Evolutionary conservation across 2,113 vertebrate species (phyloP).

Genomic region (Takifugu flavidus): DNA sequence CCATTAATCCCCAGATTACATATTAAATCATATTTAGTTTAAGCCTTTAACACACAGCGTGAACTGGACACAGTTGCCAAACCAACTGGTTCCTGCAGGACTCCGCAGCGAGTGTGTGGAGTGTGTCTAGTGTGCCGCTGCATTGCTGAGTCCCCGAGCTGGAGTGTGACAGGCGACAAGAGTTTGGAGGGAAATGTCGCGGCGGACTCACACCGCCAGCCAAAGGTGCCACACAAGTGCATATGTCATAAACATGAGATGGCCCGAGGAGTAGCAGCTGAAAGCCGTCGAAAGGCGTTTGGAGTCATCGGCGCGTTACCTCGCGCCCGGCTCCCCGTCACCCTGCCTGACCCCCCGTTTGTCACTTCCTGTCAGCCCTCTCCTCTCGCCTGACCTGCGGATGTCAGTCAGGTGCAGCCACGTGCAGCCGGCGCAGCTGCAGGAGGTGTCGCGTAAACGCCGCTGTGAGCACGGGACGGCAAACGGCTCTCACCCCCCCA

Average conservation of each 20-base stretch:
- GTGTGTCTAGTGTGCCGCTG: conserved; percentile 48
- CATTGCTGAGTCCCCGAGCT: conserved; percentile 47
- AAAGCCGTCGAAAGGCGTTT: conserved; percentile 59
- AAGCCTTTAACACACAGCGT: too few species aligned
- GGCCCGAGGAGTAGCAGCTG: conserved; percentile 67
- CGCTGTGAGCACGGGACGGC: conserved; percentile 30
- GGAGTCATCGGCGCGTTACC: conserved; percentile 47
- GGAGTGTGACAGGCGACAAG: conserved; percentile 54
- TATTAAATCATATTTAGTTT: too few species aligned
- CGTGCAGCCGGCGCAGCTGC: conserved; percentile 35
- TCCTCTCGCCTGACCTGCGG: conserved; percentile 47
- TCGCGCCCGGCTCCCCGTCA: conserved; percentile 28
- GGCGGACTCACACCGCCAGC: conserved; percentile 51
- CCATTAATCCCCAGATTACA: too few species aligned
- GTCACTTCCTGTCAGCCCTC: conserved; percentile 53
- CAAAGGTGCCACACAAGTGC: conserved; percentile 59
- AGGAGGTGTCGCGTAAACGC: conserved; percentile 46
- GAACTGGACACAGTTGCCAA: too few species aligned
- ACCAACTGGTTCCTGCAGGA: background rate
- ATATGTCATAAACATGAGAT: conserved; percentile 65
- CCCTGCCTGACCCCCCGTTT: conserved; percentile 37
- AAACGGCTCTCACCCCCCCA: background rate
- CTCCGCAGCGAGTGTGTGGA: conserved; percentile 28
- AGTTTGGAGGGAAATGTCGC: conserved; percentile 56
- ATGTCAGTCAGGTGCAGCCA: conserved; percentile 46